Evolutionary conservation across 2,888 invertebrate genomes (phyloP), one percentile per base, ranked within the genome.

Genomic region (Bursaphelenchus okinawaensis): DNA sequence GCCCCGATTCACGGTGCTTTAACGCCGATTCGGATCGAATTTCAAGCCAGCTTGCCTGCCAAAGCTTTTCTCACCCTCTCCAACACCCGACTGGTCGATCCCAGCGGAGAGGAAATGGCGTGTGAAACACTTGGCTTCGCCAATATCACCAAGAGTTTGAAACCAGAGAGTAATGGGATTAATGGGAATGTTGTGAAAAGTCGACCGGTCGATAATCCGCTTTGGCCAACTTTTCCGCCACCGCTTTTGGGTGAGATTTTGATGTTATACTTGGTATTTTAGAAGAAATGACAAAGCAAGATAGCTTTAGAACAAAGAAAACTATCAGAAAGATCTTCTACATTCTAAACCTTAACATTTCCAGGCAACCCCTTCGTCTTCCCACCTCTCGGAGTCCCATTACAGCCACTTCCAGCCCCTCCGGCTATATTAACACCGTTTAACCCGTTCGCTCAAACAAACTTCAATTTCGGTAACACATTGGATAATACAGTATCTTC

Each of bases 81-180:
- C 4, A 70, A 73, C n/a, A 72, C 67, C n/a, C 55, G 67, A n/a
- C 31, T 69, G 6, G 69, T 69, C 0, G 62, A 71, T 28, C 69
- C 27, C 4, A 70, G 57, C 16, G 69, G 71, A 8, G 68, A 68
- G 20, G 69, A 69, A 24, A 29, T 63, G 7, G 26, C 40, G 4
- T 69, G 69, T 54, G 69, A 69, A 62, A 65, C 69, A 20, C 40
- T 40, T 6, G 27, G 26, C 19, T 22, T 52, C 3, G 16, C 65
- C 8, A 22, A 28, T 2, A 7, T 23, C 26, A 22, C 28, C 12
- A 51, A 40, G 40, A 20, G 40, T 9, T 20, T 20, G 8, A 50
- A 22, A 4, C 16, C 3, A 19, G 19, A 24, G n/a, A 54, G 7
- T 7, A 22, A 22, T 8, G 22, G 26, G 12, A 54, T 12, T n/a